Evolutionary conservation across 2,888 invertebrate genomes (phyloP).

Genomic region (Auanema sp.): DNA sequence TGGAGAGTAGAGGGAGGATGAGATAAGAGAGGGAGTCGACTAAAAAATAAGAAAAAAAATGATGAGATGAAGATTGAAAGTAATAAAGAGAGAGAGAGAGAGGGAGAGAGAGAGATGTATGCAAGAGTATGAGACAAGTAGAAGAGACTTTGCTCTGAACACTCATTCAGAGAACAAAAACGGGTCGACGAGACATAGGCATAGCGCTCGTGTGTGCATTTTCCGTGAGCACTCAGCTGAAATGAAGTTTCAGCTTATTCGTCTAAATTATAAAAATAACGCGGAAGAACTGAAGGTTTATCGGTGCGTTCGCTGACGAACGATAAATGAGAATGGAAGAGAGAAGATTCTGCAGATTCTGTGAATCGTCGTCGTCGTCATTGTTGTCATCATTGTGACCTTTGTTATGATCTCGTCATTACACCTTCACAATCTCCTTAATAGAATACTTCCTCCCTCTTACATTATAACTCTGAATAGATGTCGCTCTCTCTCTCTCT

Average conservation of each 20-base stretch:
- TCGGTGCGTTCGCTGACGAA: too few species aligned
- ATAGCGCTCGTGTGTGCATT: too few species aligned
- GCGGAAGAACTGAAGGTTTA: too few species aligned
- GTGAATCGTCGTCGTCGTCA: too few species aligned
- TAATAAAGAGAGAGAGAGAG: conserved; percentile 1
- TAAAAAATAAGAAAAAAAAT: not conserved
- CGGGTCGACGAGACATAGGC: too few species aligned
- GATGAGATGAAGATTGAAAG: not conserved
- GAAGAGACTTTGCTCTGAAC: not conserved
- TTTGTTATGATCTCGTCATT: not conserved
- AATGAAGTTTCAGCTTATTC: too few species aligned
- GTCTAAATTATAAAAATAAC: too few species aligned
- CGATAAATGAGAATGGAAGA: too few species aligned
- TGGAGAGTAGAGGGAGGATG: conserved; percentile 15
- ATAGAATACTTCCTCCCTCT: conserved; percentile 4
- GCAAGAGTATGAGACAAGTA: not conserved
- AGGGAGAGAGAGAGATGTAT: conserved; percentile 12
- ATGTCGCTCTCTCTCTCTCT: not conserved
- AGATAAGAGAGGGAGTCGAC: not conserved
- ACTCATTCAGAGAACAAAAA: not conserved
- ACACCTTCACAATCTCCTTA: not conserved
- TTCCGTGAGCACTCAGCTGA: too few species aligned
- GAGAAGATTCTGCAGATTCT: too few species aligned
- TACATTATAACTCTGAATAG: too few species aligned
- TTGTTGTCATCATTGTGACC: not conserved